Evolutionary conservation across 1,140 invertebrate genomes (phyloP).

Genomic region (Eciton burchellii): DNA sequence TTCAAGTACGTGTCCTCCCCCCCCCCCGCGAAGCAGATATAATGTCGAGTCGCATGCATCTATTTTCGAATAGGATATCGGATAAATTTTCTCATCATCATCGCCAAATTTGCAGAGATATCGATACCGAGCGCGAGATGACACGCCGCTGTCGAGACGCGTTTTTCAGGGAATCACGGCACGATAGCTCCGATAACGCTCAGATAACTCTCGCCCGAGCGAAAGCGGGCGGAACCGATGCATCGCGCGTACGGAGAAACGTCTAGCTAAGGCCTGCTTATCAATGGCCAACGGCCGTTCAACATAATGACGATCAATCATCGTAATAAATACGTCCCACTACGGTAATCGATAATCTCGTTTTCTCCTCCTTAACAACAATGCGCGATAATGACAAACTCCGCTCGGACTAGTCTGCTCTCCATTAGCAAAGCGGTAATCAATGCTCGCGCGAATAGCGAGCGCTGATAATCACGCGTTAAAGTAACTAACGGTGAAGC

Average conservation of each 20-base stretch:
- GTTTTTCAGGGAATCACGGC: conserved; percentile 5
- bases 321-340: neutral
- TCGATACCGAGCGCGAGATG: conserved; percentile 59
- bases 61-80: conserved; percentile 4
- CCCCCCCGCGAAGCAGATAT: neutral
- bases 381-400: neutral
- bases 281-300: neutral
- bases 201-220: too few species aligned
- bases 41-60: neutral
- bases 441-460: neutral
- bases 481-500: conserved; percentile 22
- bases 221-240: neutral
- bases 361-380: neutral
- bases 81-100: conserved; percentile 69
- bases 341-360: neutral
- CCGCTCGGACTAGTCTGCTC: neutral
- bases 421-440: conserved; percentile 12
- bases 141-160: conserved; percentile 2
- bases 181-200: conserved; percentile 26
- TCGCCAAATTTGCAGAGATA: conserved; percentile 74
- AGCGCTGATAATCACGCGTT: conserved; percentile 22
- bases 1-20: conserved; percentile 14
- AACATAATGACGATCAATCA: neutral
- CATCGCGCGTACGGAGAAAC: neutral
- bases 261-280: neutral